Evolutionary conservation across 2,113 vertebrate species (phyloP), one percentile per base, ranked within the genome.

Genomic region (Silurus meridionalis): DNA sequence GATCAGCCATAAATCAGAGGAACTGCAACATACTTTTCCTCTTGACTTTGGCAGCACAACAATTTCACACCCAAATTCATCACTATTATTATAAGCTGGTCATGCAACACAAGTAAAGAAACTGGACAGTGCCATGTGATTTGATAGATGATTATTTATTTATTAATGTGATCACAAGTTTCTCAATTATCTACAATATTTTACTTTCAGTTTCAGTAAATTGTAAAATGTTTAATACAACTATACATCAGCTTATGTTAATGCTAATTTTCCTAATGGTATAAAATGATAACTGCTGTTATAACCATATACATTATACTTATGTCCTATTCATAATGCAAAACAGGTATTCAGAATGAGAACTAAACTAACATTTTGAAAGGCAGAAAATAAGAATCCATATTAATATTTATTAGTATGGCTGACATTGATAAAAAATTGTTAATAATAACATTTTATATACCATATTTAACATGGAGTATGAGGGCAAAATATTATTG

Each of bases 101-200:
- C 23, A 79, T 37, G 0, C n/a, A 79, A 9, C 53, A 46, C 25
- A 80, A 9, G 14, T 19, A 6, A 48, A n/a, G 71, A 58, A 64
- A 28, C 23, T 28, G 71, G 46, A 75, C 58, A 7, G 21, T 48
- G 21, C 66, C 23, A 5, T 64, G 46, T 19, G 15, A 37, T 46
- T 74, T n/a, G 0, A 2, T 4, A 28, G 75, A 17, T 50, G 50
- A 50, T 50, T 4, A 63, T 77, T 17, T 28, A 79, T 58, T 58
- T 79, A 37, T 37, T 58, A 37, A 6, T 37, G 11, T n/a, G 21
- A 52, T 11, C 48, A 15, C 23, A 74, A 28, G 58, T 67, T 66
- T 63, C 61, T 28, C 7, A n/a, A 78, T 57, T 64, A 10, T 75
- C 46, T 67, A 72, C 14, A 86, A 57, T 52, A 81, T 71, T 37